These are phyloP conservation scores for Lasioglossum baleicum DNA, from an alignment of 1,140 invertebrate genomes.

Conservation along the genomic window DNA sequence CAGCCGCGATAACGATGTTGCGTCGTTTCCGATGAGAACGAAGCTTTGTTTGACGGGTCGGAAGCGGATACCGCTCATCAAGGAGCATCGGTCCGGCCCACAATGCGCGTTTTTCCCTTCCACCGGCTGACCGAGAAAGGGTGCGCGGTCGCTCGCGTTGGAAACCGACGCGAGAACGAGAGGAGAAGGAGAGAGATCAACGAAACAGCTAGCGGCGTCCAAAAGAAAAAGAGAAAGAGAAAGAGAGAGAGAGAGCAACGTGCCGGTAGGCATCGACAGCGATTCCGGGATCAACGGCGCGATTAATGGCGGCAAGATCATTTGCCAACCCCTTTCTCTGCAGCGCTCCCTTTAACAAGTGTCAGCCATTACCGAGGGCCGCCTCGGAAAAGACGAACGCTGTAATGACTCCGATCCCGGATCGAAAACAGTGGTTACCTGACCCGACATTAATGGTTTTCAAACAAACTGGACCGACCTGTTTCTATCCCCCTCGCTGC, in stretches of 20 bases:
- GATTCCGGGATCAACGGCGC: constrained; percentile 52
- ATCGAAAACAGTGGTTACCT: constrained; percentile 18
- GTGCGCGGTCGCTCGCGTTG: constrained; percentile 3
- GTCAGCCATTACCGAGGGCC: constrained; percentile 17
- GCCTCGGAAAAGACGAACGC: not conserved
- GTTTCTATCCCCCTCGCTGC: not conserved
- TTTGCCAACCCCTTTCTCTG: constrained; percentile 42
- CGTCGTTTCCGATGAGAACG: constrained; percentile 69
- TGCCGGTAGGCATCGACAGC: constrained; percentile 46
- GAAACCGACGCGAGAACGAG: not conserved
- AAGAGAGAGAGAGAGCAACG: not conserved
- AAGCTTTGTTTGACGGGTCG: constrained; percentile 72
- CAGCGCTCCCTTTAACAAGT: constrained; percentile 25
- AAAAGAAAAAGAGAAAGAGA: not conserved
- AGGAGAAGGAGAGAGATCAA: not conserved
- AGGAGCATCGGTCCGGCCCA: constrained; percentile 68
- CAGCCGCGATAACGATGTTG: constrained; percentile 72
- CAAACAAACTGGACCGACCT: constrained; percentile 4
- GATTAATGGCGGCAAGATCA: constrained; percentile 59
- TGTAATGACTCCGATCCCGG: constrained; percentile 32
- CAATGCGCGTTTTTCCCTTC: constrained; percentile 55
- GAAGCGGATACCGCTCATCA: constrained; percentile 78
- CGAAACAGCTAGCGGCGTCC: not conserved
- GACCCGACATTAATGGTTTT: constrained; percentile 28
- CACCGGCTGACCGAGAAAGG: constrained; percentile 1